A percentile compares a stretch with the other conserved stretches of the same genome.
These are phyloP conservation scores for Apodemia duryi DNA, from an alignment of 2,888 invertebrate species.

Conservation along the genomic window DNA sequence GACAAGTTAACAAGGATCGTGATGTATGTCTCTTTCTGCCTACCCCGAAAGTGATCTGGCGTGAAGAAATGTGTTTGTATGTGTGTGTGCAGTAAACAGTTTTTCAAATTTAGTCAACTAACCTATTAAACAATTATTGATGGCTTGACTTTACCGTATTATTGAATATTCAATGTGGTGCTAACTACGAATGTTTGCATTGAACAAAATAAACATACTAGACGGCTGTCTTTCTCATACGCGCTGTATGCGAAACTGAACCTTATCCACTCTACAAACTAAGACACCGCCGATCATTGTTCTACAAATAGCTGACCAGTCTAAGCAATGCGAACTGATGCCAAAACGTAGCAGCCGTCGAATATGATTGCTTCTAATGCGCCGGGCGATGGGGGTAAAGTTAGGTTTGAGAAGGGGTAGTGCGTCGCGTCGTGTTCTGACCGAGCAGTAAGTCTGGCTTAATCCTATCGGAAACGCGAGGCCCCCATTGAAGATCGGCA, in stretches of 20 bases:
- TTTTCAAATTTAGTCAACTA: no score
- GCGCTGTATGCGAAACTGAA: slow-evolving; percentile 40
- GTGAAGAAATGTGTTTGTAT: no score
- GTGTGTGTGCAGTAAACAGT: no score
- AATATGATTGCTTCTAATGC: slow-evolving; percentile 79
- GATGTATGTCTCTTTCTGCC: no score
- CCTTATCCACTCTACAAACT: slow-evolving; percentile 51
- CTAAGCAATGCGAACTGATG: slow-evolving; percentile 74
- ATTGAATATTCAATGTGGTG: not conserved
- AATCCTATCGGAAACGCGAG: slow-evolving; percentile 77
- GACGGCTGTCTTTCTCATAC: slow-evolving; percentile 24
- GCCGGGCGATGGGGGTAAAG: slow-evolving; percentile 46
- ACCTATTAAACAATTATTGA: no score
- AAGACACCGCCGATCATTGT: slow-evolving; percentile 74
- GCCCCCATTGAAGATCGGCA: slow-evolving; percentile 72
- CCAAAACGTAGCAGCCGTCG: slow-evolving; percentile 76
- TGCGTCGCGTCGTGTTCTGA: slow-evolving; percentile 73
- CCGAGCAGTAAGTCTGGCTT: slow-evolving; percentile 78
- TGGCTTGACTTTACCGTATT: no score
- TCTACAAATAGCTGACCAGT: slow-evolving; percentile 60
- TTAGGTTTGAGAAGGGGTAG: slow-evolving; percentile 40
- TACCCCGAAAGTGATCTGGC: no score
- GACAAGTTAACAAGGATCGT: no score
- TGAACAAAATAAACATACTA: slow-evolving; percentile 29
- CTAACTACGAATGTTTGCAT: slow-evolving; percentile 5